Evolutionary conservation across 2,113 vertebrate genomes (phyloP), one percentile per base, ranked within the genome.

Genomic region (Oryzias celebensis): DNA sequence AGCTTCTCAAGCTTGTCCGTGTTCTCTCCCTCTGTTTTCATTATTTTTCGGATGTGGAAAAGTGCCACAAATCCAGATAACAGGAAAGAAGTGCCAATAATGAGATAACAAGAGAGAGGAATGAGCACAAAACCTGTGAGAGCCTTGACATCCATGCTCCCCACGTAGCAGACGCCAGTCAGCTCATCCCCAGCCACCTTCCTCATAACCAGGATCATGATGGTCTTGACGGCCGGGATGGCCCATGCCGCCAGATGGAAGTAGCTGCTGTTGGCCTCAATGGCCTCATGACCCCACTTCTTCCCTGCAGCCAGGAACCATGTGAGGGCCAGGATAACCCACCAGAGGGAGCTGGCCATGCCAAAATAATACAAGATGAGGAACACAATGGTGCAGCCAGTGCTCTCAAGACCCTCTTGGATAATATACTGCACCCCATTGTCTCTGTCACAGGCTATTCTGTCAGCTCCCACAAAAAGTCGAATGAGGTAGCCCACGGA

Each of bases 251-350:
- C 96, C 85, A 99, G 83, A 86, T 99, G 97, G 73, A 99, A 99
- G 87, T 98, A 99, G 91, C 96, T 96, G 86, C 97, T 99, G 91
- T 96, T 94, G 53, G 96, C 97, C 58, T 98, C 96, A 14, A 99
- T 99, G 18, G 97, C 97, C 85, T 99, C 97, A 0, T 98, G 97
- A 14, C 97, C 97, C 97, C 97, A 99, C 82, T 99, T 98, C 83
- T 95, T 97, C 47, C 97, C 97, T 0, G 97, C 97, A 0, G 97
- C 97, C 50, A 99, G 90, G 74, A 99, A 99, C 96, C 96, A 98
- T 0, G 97, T 97, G 43, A 99, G 80, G 0, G 96, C 97, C 65
- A 99, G 85, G 69, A 99, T 94, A 16, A 99, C 96, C 97, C 97
- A 99, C 97, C 97, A 98, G 52, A 98, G 82, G 43, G 97, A 98